These are phyloP conservation scores for Rhinolophus ferrumequinum DNA, from an alignment of 2,113 vertebrate genomes.

Conservation along the genomic window DNA sequence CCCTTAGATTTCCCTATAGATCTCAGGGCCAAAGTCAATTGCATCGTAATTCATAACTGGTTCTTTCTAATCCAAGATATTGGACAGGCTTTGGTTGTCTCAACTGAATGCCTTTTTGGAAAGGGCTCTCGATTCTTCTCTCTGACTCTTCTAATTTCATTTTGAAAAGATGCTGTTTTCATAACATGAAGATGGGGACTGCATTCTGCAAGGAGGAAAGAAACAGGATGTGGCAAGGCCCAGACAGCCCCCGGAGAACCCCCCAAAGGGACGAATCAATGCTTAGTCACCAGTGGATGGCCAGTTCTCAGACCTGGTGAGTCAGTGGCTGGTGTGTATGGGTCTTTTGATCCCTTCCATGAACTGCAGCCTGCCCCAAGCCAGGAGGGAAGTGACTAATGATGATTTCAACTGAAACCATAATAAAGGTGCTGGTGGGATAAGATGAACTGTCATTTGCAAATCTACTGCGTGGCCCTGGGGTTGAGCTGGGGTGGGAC, in stretches of 20 bases:
- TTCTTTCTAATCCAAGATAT: neutral
- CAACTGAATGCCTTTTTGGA: constrained; percentile 50
- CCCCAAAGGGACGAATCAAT: neutral
- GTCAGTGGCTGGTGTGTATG: neutral
- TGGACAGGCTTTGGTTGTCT: constrained; percentile 21
- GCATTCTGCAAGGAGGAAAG: neutral
- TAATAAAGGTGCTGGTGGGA: neutral
- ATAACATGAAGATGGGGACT: neutral
- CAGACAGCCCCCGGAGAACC: neutral
- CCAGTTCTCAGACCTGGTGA: neutral
- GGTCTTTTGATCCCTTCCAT: neutral
- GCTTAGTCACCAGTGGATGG: neutral
- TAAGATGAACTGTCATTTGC: neutral
- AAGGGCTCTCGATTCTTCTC: constrained; percentile 11
- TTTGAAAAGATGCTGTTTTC: constrained; percentile 7
- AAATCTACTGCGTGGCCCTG: neutral
- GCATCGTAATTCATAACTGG: constrained; percentile 17
- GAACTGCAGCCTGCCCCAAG: neutral
- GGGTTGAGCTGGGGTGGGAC: neutral
- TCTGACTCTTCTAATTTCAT: neutral
- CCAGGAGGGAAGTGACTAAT: constrained; percentile 1
- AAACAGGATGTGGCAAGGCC: neutral
- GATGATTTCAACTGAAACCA: neutral
- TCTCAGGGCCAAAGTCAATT: constrained; percentile 66
- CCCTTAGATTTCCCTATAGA: neutral